Conservation (phyloP, 1,140 invertebrate species). For the Idris sp. region DNA sequence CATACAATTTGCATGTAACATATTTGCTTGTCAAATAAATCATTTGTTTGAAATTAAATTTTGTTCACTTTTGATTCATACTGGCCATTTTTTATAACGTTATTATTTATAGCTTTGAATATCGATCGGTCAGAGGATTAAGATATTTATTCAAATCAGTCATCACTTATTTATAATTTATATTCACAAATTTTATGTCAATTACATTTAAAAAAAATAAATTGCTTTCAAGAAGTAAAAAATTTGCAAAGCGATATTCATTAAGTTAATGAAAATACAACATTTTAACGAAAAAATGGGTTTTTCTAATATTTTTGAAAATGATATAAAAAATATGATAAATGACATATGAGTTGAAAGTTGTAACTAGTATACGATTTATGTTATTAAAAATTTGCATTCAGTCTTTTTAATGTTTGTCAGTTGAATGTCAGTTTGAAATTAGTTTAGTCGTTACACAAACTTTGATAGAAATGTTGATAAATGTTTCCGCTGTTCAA, state of each 20-base stretch:
- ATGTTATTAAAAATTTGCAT: slow-evolving; percentile 27
- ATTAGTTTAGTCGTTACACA: slow-evolving; percentile 20
- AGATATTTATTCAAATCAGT: slow-evolving; percentile 10
- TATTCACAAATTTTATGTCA: slow-evolving; percentile 14
- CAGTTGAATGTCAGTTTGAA: slow-evolving; percentile 29
- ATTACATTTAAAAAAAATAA: too few species aligned
- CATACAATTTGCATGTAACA: too few species aligned
- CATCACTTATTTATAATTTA: background rate
- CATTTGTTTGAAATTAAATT: slow-evolving; percentile 18
- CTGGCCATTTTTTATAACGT: slow-evolving; percentile 15
- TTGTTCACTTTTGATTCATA: slow-evolving; percentile 5
- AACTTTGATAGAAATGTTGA: slow-evolving; percentile 24
- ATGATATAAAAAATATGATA: too few species aligned
- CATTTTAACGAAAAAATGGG: too few species aligned
- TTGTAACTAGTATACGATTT: slow-evolving; percentile 12
- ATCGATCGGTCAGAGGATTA: background rate
- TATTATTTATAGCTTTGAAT: slow-evolving; percentile 19
- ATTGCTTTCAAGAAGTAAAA: too few species aligned
- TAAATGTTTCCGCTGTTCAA: slow-evolving; percentile 9
- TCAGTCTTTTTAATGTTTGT: slow-evolving; percentile 28
- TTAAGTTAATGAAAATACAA: too few species aligned
- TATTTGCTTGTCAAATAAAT: slow-evolving; percentile 17
- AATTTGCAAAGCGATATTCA: too few species aligned
- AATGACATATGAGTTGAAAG: slow-evolving; percentile 9
- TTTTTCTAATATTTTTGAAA: too few species aligned